A percentile compares a stretch with the other conserved stretches of the same genome.
These are phyloP conservation scores for Sorex maritimensis DNA, from an alignment of 2,797 vertebrate genomes.

Conservation along the genomic window DNA sequence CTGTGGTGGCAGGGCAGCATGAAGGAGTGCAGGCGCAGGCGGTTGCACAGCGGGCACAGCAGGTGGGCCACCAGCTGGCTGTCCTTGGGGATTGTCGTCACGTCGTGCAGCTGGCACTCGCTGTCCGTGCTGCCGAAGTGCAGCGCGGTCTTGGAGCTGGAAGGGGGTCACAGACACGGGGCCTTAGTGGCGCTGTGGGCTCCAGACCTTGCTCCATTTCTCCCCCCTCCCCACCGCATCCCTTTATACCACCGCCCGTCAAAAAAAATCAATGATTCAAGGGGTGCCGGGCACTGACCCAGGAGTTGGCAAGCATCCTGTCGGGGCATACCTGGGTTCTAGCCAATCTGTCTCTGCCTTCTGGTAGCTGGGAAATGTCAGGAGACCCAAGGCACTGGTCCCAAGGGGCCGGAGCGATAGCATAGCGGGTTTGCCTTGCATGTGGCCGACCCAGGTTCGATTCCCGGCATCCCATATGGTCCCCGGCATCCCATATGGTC, in stretches of 20 bases:
- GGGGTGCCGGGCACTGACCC: no score
- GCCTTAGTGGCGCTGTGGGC: neutral
- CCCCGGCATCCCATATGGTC: no score
- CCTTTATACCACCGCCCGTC: no score
- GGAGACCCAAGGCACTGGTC: no score
- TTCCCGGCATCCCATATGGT: no score
- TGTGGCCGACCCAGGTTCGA: no score
- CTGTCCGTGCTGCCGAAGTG: slow-evolving; percentile 65
- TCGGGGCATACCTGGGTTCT: neutral
- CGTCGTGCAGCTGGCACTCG: neutral
- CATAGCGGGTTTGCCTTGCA: no score
- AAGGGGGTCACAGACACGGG: slow-evolving; percentile 36
- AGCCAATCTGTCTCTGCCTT: neutral
- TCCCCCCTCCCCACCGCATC: no score
- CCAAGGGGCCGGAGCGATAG: no score
- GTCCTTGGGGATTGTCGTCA: fast-evolving
- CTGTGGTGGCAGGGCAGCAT: slow-evolving; percentile 89
- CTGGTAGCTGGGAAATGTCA: neutral
- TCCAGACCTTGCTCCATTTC: neutral
- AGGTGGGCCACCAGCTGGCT: slow-evolving; percentile 79
- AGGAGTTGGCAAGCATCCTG: fast-evolving
- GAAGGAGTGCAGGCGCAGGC: slow-evolving; percentile 86
- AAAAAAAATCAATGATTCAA: no score
- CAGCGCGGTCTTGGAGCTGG: slow-evolving; percentile 79
- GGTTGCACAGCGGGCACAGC: slow-evolving; percentile 84